Conservation (phyloP, 2,888 invertebrate species). For the Mylabris sibirica region DNA sequence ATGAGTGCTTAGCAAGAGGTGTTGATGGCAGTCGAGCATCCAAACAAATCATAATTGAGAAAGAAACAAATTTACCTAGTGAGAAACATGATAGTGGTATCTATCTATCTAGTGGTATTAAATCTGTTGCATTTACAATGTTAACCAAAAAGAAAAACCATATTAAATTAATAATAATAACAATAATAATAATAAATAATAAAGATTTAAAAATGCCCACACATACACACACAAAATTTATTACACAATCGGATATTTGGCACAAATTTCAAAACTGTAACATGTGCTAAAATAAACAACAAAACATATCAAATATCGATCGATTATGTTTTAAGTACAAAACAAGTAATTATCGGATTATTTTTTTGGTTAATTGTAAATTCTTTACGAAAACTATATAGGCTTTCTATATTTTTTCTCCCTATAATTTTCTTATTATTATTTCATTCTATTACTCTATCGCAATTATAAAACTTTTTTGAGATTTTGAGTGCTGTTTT, state of each 20-base stretch:
- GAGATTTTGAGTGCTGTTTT: conserved; percentile 28
- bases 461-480: neutral
- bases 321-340: neutral
- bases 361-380: conserved; percentile 4
- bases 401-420: neutral
- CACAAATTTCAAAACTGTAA: conserved; percentile 9
- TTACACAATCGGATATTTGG: conserved; percentile 11
- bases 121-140: conserved; percentile 3
- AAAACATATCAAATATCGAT: conserved; percentile 10
- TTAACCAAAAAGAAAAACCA: neutral
- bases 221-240: neutral
- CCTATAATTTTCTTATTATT: neutral
- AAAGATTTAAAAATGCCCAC: neutral
- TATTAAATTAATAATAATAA: neutral
- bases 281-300: conserved; percentile 10
- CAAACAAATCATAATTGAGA: conserved; percentile 49
- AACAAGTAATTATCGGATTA: neutral
- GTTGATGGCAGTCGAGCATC: conserved; percentile 66
- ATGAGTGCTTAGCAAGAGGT: conserved; percentile 83
- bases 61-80: conserved; percentile 57
- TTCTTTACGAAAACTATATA: neutral
- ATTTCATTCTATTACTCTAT: neutral
- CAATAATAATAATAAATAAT: neutral
- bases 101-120: conserved; percentile 27
- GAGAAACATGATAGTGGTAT: conserved; percentile 61